phyloP scores from a whole-genome alignment of 2,113 vertebrate genomes.

The Cercopithecus mona region DNA sequence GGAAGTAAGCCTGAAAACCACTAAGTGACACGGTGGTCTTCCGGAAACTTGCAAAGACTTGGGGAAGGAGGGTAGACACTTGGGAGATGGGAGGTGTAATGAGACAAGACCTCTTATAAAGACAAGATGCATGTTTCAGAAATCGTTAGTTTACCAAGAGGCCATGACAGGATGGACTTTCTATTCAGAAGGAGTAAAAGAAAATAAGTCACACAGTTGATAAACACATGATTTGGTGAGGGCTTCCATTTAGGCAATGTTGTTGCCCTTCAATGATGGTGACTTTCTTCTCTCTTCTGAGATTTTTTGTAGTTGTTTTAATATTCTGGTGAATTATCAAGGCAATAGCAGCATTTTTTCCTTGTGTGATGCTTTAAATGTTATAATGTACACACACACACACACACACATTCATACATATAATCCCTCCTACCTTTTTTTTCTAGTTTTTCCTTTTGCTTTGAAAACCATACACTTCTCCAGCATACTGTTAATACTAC shows the following conservation, averaged over 20 bases:
- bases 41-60: not conserved
- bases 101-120: not conserved
- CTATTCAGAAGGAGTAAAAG: not conserved
- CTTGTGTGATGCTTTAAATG: not conserved
- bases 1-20: not conserved
- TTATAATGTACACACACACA: not conserved
- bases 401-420: too few relatives aligned
- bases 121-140: not conserved
- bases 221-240: not conserved
- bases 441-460: not conserved
- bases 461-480: not conserved
- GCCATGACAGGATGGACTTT: not conserved
- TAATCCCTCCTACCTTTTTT: not conserved
- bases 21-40: not conserved
- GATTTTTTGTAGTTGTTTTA: not conserved
- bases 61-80: not conserved
- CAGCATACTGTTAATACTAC: not conserved
- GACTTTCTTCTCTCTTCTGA: not conserved
- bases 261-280: not conserved
- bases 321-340: not conserved
- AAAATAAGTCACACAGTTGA: not conserved
- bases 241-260: not conserved
- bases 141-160: not conserved
- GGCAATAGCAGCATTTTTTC: not conserved
- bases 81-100: not conserved